These are phyloP conservation scores for Pilophorus perplexus DNA, from an alignment of 2,888 invertebrate species.

Conservation along the genomic window DNA sequence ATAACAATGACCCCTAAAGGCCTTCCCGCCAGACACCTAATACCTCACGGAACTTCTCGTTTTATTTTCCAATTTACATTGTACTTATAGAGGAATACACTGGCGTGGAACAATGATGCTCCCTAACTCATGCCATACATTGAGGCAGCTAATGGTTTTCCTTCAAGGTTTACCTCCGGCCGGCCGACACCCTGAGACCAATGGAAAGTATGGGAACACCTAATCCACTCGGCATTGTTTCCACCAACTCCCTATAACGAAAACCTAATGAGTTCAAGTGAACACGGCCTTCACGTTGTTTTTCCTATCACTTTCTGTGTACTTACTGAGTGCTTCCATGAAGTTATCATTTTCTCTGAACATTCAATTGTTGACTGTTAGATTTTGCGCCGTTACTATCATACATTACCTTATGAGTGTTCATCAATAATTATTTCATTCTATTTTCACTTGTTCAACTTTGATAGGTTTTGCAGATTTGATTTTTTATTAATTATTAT, in stretches of 20 bases:
- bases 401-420: no score
- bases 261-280: slow-evolving; percentile 26
- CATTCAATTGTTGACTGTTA: no score
- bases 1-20: slow-evolving; percentile 35
- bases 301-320: background rate
- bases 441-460: no score
- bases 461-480: no score
- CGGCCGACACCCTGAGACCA: slow-evolving; percentile 8
- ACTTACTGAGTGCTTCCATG: background rate
- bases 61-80: slow-evolving; percentile 39
- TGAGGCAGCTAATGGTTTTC: slow-evolving; percentile 31
- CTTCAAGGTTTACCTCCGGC: slow-evolving; percentile 11
- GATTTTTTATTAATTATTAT: no score
- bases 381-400: no score
- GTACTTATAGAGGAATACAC: slow-evolving; percentile 36
- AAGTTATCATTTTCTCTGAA: no score
- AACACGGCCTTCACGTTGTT: background rate
- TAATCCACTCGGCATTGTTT: slow-evolving; percentile 23
- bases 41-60: slow-evolving; percentile 32
- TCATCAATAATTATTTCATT: no score
- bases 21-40: slow-evolving; percentile 31
- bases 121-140: slow-evolving; percentile 35
- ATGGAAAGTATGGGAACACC: slow-evolving; percentile 29
- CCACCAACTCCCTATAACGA: slow-evolving; percentile 18
- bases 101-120: slow-evolving; percentile 29